A percentile compares a stretch with the other conserved stretches of the same genome.
Evolutionary conservation across 2,113 vertebrate genomes (phyloP).

Genomic region (Nestor notabilis): DNA sequence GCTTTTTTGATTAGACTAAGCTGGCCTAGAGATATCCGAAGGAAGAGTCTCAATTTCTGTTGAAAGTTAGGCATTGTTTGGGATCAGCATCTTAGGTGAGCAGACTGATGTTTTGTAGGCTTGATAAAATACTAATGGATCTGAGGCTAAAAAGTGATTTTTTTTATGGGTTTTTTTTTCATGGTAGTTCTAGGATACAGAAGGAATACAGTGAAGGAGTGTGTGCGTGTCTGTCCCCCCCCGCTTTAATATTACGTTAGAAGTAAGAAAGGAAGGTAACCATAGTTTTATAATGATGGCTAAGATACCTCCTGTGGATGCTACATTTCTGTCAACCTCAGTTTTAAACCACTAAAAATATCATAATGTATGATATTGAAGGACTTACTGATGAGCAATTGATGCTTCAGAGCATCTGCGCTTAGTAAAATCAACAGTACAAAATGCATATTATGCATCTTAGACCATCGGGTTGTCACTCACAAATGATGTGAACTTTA

Average conservation of each 20-base stretch:
- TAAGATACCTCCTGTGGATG: background rate
- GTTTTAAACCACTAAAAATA: background rate
- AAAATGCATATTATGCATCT: conserved; percentile 35
- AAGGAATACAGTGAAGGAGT: background rate
- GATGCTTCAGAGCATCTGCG: background rate
- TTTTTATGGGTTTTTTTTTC: background rate
- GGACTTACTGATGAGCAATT: conserved; percentile 39
- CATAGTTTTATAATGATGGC: background rate
- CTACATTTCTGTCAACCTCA: background rate
- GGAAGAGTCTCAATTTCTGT: background rate
- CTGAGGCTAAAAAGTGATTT: background rate
- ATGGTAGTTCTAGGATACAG: background rate
- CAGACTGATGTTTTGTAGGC: background rate
- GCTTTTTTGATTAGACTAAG: background rate
- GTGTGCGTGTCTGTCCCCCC: too few species aligned
- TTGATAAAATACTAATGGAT: background rate
- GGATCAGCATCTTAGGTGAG: background rate
- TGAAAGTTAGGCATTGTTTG: background rate
- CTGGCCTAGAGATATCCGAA: background rate
- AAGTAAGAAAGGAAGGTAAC: background rate
- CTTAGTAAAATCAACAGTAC: conserved; percentile 39
- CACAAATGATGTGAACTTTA: conserved; percentile 43
- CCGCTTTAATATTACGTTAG: background rate
- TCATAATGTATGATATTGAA: background rate
- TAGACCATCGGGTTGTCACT: conserved; percentile 23